Percentiles rank a stretch among this genome's conserved stretches.
Evolutionary conservation across 2,888 invertebrate genomes (phyloP).

Genomic region (Leptinotarsa juncta): DNA sequence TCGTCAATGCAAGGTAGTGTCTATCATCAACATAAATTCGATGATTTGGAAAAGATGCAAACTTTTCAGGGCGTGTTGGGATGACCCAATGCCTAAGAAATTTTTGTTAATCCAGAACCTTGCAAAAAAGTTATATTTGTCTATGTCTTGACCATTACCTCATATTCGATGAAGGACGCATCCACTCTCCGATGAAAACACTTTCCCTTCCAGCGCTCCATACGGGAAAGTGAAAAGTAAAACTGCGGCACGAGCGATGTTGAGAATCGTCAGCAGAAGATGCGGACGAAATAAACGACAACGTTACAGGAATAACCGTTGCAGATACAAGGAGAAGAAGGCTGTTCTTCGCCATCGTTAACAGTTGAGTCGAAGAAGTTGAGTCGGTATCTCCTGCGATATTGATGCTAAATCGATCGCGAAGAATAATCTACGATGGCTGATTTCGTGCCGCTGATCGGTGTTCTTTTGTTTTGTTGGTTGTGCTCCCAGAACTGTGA

Average conservation of each 20-base stretch:
- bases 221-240: conserved; percentile 1
- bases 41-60: too few species aligned
- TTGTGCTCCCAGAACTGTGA: conserved; percentile 42
- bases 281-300: background rate
- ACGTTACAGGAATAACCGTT: conserved; percentile 15
- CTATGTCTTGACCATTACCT: background rate
- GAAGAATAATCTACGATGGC: conserved; percentile 23
- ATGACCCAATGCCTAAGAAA: too few species aligned
- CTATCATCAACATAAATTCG: too few species aligned
- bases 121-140: background rate
- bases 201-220: background rate
- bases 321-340: conserved; percentile 11
- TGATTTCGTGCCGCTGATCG: conserved; percentile 21
- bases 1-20: too few species aligned
- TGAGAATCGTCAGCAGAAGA: background rate
- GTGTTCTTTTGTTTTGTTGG: conserved; percentile 39
- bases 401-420: conserved; percentile 30
- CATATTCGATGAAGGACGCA: background rate
- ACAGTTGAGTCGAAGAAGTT: conserved; percentile 37
- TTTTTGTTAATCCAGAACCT: background rate
- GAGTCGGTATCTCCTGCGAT: conserved; percentile 26
- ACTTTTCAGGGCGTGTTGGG: too few species aligned
- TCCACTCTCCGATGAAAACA: background rate
- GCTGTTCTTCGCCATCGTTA: background rate
- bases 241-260: background rate